These are phyloP conservation scores for Anoncus sp. DNA, from an alignment of 2,888 invertebrate species.

Conservation along the genomic window DNA sequence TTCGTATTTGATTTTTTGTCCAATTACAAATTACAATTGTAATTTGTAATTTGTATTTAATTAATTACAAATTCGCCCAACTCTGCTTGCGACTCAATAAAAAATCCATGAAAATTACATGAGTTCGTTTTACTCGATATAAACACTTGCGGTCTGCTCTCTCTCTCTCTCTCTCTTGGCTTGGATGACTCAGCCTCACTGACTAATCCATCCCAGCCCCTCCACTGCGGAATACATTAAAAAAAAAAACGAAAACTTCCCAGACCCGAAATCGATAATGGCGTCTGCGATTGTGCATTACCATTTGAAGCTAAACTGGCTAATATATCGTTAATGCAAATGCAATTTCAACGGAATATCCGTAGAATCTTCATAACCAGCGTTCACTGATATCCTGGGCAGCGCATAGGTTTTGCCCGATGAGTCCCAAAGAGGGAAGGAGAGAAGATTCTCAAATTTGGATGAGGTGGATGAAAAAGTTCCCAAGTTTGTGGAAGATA, in stretches of 20 bases:
- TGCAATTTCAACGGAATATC: conserved; percentile 10
- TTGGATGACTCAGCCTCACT: conserved; percentile 61
- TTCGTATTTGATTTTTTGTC: too few species aligned
- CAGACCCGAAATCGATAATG: conserved; percentile 53
- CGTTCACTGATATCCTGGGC: conserved; percentile 12
- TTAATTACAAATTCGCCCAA: too few species aligned
- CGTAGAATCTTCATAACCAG: not conserved
- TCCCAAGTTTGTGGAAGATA: conserved; percentile 23
- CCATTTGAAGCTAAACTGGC: not conserved
- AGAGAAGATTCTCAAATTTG: conserved; percentile 11
- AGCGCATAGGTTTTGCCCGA: not conserved
- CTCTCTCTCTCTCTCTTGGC: conserved; percentile 4
- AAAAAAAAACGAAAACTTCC: conserved; percentile 1
- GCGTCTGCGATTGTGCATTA: conserved; percentile 23
- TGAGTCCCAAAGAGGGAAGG: conserved; percentile 6
- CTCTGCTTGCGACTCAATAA: not conserved
- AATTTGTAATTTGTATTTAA: too few species aligned
- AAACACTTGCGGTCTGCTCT: not conserved
- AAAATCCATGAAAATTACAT: not conserved
- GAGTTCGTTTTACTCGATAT: not conserved
- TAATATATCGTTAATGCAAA: not conserved
- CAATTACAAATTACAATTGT: too few species aligned
- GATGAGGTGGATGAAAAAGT: conserved; percentile 7
- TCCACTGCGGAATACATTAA: conserved; percentile 19
- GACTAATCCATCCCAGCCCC: conserved; percentile 54